These are phyloP conservation scores for Ariopsis seemanni DNA, from an alignment of 2,113 vertebrate species.

Conservation along the genomic window DNA sequence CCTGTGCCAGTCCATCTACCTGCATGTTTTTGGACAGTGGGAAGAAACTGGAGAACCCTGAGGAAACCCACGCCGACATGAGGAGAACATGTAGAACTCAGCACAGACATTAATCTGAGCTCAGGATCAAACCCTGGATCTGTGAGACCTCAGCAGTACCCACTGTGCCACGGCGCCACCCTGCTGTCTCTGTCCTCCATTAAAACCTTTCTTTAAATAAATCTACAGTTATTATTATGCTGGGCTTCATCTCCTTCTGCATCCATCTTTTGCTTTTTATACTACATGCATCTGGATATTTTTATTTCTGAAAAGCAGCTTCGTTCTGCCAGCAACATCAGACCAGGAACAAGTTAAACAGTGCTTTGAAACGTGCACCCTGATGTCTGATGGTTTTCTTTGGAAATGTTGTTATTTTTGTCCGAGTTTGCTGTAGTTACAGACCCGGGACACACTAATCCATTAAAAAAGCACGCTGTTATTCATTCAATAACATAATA, in stretches of 20 bases:
- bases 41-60: background rate
- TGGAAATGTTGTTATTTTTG: background rate
- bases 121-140: background rate
- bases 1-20: background rate
- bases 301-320: slow-evolving; percentile 8
- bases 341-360: background rate
- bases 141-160: background rate
- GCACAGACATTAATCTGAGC: no score
- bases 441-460: background rate
- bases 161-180: background rate
- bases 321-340: slow-evolving; percentile 13
- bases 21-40: background rate
- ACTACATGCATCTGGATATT: slow-evolving; percentile 9
- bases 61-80: background rate
- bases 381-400: slow-evolving; percentile 10
- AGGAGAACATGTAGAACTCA: background rate
- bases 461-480: background rate
- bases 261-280: background rate
- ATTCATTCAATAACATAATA: background rate
- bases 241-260: background rate
- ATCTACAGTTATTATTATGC: background rate
- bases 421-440: background rate
- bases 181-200: background rate
- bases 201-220: background rate
- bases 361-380: slow-evolving; percentile 1